phyloP scores from a whole-genome alignment of 2,797 vertebrate genomes.

The Myotis vivesi region DNA sequence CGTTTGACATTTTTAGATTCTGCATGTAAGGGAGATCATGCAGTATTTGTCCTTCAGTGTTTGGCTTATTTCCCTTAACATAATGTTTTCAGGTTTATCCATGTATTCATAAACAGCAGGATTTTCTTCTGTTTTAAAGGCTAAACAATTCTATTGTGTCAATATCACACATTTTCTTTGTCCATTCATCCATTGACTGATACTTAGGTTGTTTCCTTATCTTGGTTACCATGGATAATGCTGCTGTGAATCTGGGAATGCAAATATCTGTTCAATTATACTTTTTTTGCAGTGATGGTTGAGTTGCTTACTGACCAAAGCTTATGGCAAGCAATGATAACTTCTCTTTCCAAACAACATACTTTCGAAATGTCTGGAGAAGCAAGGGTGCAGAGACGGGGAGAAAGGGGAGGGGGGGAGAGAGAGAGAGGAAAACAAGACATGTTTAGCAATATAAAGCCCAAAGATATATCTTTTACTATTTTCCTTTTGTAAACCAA shows the following conservation, averaged over 20 bases:
- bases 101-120: background rate
- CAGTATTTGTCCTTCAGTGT: background rate
- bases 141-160: background rate
- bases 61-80: background rate
- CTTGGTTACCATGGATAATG: background rate
- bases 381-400: background rate
- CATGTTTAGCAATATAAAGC: background rate
- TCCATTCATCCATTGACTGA: background rate
- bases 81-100: background rate
- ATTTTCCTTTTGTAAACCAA: background rate
- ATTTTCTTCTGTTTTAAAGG: background rate
- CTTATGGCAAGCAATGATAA: background rate
- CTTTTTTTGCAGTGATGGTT: background rate
- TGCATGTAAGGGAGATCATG: background rate
- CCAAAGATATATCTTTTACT: background rate
- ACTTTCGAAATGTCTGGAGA: background rate
- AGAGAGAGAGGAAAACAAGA: background rate
- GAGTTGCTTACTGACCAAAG: background rate
- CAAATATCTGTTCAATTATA: background rate
- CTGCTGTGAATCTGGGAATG: background rate
- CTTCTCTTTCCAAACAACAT: background rate
- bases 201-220: background rate
- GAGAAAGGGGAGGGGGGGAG: fast-evolving
- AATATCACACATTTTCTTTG: background rate
- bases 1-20: background rate